Evolutionary conservation across 2,888 invertebrate species (phyloP).

Genomic region (Pseudoips prasinana): DNA sequence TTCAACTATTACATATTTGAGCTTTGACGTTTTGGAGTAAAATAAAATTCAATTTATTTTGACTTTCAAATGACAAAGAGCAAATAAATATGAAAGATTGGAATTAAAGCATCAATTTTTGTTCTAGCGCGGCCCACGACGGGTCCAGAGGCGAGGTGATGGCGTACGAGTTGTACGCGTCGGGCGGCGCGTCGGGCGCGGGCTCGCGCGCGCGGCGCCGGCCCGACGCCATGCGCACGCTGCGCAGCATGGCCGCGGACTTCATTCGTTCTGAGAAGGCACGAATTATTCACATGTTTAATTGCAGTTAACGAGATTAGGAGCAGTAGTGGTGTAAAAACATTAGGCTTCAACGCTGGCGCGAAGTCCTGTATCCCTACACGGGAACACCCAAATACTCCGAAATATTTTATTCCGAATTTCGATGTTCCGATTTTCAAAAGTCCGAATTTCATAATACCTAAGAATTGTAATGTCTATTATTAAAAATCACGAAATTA

Average conservation of each 20-base stretch:
- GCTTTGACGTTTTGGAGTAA: constrained; percentile 6
- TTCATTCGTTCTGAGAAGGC: constrained; percentile 53
- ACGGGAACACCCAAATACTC: too few species aligned
- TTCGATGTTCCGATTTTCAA: too few species aligned
- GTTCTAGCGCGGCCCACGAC: constrained; percentile 62
- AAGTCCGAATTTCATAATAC: too few species aligned
- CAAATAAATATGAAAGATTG: neutral
- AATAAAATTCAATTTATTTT: constrained; percentile 26
- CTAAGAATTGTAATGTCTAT: too few species aligned
- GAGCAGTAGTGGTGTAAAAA: too few species aligned
- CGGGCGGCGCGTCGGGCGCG: constrained; percentile 30
- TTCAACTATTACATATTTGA: constrained; percentile 21
- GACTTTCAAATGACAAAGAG: constrained; percentile 3
- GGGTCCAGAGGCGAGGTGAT: constrained; percentile 48
- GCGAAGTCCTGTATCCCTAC: too few species aligned
- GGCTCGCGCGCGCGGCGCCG: constrained; percentile 57
- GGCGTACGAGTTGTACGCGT: constrained; percentile 16
- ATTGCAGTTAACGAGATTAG: too few species aligned
- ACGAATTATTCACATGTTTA: too few species aligned
- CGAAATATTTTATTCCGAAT: too few species aligned
- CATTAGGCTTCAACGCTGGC: too few species aligned
- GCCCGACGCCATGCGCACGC: constrained; percentile 54
- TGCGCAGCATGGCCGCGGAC: constrained; percentile 64
- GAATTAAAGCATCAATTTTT: constrained; percentile 50
- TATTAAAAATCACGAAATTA: too few species aligned